Evolutionary conservation across 2,113 vertebrate species (phyloP).

Genomic region (Anhinga anhinga): DNA sequence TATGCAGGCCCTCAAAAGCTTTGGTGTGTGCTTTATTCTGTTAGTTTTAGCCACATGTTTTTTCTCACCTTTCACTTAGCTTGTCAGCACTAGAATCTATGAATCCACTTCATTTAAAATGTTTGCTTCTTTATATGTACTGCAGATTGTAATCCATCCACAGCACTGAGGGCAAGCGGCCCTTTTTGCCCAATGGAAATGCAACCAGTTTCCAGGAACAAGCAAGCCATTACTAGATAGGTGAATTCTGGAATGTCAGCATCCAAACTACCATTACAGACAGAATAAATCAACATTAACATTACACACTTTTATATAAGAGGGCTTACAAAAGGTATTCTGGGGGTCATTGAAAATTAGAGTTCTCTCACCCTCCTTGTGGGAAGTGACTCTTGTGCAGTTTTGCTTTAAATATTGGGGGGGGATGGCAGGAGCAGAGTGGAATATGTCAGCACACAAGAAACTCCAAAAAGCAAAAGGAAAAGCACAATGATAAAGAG

Average conservation of each 20-base stretch:
- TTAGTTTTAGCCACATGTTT: background rate
- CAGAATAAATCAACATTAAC: background rate
- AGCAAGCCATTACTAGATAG: background rate
- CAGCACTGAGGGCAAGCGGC: background rate
- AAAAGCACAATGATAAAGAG: background rate
- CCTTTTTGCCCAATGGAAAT: background rate
- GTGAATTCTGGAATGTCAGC: background rate
- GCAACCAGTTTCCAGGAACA: background rate
- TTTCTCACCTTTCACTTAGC: constrained; percentile 6
- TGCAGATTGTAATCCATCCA: background rate
- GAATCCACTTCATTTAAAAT: background rate
- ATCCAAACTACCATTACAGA: background rate
- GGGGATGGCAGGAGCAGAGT: too few species aligned
- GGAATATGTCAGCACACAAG: background rate
- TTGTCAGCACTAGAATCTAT: constrained; percentile 3
- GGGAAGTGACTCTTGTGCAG: background rate
- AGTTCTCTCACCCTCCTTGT: background rate
- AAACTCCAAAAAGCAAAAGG: background rate
- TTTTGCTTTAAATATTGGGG: background rate
- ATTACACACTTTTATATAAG: background rate
- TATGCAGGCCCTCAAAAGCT: background rate
- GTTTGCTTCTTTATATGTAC: background rate
- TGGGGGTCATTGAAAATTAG: background rate
- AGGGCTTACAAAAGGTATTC: background rate
- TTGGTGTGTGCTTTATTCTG: background rate